Conservation (phyloP, 2,113 vertebrate genomes). For the Phyllostomus hastatus region DNA sequence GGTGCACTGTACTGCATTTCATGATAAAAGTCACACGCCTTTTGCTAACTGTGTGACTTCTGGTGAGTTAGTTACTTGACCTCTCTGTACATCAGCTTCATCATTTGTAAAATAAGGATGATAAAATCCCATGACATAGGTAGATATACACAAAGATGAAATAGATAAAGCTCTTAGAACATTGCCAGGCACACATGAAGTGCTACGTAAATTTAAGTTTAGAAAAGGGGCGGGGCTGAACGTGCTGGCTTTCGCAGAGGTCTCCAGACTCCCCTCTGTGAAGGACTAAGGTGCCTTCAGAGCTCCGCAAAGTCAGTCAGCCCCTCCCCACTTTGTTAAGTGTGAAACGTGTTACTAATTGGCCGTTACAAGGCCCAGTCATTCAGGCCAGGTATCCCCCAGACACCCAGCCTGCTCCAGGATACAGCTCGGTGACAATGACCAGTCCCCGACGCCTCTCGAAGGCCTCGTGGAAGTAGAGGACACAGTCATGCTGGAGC, state of each 20-base stretch:
- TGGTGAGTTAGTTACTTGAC: neutral
- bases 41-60: neutral
- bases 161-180: neutral
- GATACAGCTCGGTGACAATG: conserved; percentile 96
- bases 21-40: neutral
- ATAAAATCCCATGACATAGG: neutral
- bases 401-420: neutral
- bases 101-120: neutral
- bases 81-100: neutral
- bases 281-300: neutral
- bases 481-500: conserved; percentile 91
- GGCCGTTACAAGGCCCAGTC: neutral
- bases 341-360: neutral
- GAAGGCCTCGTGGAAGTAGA: conserved; percentile 96
- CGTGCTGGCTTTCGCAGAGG: neutral
- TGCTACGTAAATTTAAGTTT: neutral
- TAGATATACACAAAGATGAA: neutral
- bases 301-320: neutral
- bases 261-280: neutral
- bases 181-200: neutral
- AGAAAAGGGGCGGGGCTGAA: neutral
- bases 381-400: neutral
- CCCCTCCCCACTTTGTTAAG: neutral
- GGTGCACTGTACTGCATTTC: neutral
- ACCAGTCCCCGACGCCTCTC: conserved; percentile 94